Percentiles rank a stretch among this genome's conserved stretches.
phyloP scores from a whole-genome alignment of 1,140 invertebrate species.

The Pachypsylla venusta region DNA sequence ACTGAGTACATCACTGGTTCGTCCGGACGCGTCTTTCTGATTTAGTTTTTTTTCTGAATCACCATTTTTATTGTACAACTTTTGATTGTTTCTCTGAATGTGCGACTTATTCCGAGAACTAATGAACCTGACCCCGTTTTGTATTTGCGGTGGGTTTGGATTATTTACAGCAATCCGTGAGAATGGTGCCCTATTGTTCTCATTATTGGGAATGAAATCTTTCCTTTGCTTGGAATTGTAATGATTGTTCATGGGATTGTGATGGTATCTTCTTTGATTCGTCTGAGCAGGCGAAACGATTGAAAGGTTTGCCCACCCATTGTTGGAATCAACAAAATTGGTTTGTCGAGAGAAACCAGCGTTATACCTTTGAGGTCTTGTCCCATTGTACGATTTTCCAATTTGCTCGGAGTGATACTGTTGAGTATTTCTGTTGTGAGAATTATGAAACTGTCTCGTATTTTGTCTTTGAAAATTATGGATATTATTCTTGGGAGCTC shows the following conservation, averaged over 20 bases:
- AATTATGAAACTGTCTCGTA: neutral
- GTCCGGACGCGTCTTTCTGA: slow-evolving; percentile 1
- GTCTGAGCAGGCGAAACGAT: slow-evolving; percentile 43
- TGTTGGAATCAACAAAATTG: neutral
- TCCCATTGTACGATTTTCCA: neutral
- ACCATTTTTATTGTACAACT: neutral
- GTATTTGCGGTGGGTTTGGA: neutral
- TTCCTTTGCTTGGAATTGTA: slow-evolving; percentile 5
- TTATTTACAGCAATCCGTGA: neutral
- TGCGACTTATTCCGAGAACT: slow-evolving; percentile 3
- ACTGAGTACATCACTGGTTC: neutral
- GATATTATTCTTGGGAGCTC: neutral
- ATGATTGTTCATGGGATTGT: slow-evolving; percentile 9
- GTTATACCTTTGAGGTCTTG: slow-evolving; percentile 23
- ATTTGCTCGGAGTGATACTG: neutral
- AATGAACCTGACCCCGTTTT: neutral
- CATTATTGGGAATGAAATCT: neutral
- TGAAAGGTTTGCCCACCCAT: slow-evolving; percentile 48
- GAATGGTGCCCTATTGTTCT: neutral
- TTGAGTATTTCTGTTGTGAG: neutral
- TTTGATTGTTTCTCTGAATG: neutral
- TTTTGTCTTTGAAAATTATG: slow-evolving; percentile 6
- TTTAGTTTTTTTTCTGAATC: slow-evolving; percentile 8
- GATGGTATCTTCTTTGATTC: slow-evolving; percentile 12
- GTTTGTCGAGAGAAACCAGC: slow-evolving; percentile 20